Percentiles rank a stretch among this genome's conserved stretches.
Evolutionary conservation across 2,113 vertebrate genomes (phyloP).

Genomic region (Cyanocitta stelleri): DNA sequence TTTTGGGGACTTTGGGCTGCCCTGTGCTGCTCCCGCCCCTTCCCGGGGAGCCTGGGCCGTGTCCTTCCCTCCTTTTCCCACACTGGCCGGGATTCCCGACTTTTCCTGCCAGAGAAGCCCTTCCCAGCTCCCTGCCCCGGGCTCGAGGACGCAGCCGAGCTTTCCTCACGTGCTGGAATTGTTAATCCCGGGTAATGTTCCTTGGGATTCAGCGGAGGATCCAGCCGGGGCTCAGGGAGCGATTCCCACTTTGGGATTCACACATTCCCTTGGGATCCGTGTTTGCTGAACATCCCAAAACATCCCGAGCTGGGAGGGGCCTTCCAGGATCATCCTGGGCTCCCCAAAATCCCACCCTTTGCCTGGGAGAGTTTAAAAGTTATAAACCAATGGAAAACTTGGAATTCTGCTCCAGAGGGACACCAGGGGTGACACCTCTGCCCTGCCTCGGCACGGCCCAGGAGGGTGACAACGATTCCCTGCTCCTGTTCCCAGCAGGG

Average conservation of each 20-base stretch:
- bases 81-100: background rate
- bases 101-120: background rate
- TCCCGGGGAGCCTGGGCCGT: rapidly evolving
- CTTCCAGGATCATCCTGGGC: background rate
- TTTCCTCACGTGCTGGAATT: background rate
- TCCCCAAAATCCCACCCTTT: background rate
- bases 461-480: background rate
- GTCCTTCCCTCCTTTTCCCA: background rate
- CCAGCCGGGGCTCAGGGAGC: background rate
- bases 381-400: background rate
- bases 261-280: background rate
- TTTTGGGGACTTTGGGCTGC: background rate
- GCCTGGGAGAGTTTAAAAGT: background rate
- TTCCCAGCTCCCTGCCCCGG: background rate
- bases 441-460: background rate
- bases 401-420: background rate
- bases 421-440: background rate
- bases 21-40: background rate
- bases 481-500: background rate
- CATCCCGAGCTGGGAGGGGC: background rate
- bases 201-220: background rate
- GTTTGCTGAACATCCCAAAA: background rate
- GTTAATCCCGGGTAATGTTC: background rate
- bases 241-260: background rate
- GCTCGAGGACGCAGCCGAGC: background rate